These are phyloP conservation scores for Podargus strigoides DNA, from an alignment of 2,797 vertebrate genomes.

Conservation along the genomic window DNA sequence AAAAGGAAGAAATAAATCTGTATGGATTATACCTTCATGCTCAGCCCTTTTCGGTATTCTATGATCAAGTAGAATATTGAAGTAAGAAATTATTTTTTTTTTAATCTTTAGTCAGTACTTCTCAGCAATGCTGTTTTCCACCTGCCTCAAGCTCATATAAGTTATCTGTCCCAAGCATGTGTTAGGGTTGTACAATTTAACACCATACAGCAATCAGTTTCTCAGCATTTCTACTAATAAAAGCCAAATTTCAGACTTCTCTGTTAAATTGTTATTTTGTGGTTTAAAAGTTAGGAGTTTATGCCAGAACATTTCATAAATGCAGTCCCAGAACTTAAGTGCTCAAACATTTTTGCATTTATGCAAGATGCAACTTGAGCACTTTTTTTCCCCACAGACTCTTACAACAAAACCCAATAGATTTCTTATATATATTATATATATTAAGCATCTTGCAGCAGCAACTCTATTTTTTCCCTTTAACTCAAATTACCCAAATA, in stretches of 20 bases:
- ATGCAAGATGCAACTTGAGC: conserved; percentile 32
- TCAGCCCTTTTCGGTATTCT: conserved; percentile 63
- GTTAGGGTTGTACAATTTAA: conserved; percentile 14
- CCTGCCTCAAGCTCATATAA: background rate
- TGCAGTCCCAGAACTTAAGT: background rate
- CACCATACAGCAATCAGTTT: conserved; percentile 10
- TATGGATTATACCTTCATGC: conserved; percentile 58
- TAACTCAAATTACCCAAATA: background rate
- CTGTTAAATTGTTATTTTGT: background rate
- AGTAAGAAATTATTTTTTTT: conserved; percentile 31
- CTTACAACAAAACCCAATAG: background rate
- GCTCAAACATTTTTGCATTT: background rate
- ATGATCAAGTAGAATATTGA: conserved; percentile 61
- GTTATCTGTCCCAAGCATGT: background rate
- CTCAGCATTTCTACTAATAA: background rate
- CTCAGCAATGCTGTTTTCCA: conserved; percentile 16
- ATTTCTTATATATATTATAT: background rate
- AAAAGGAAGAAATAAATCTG: conserved; percentile 34
- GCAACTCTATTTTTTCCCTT: background rate
- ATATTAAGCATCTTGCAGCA: conserved; percentile 28
- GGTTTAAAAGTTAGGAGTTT: background rate
- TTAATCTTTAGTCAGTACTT: conserved; percentile 25
- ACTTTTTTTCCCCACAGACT: background rate
- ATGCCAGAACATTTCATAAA: background rate
- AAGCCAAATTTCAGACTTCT: background rate